Evolutionary conservation across 2,888 invertebrate genomes (phyloP).

Genomic region (Eutolmus rufibarbis): DNA sequence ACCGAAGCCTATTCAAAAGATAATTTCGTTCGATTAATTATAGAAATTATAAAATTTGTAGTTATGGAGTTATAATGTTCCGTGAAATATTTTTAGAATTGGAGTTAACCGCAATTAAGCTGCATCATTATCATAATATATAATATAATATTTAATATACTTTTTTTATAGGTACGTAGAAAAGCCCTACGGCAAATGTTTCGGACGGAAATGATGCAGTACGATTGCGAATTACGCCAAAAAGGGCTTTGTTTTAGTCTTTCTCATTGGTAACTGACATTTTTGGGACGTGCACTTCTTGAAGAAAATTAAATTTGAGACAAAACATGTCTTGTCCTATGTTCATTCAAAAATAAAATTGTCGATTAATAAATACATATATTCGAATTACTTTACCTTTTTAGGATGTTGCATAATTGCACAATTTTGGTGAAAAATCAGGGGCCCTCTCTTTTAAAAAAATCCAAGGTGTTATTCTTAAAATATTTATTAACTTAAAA

Average conservation of each 20-base stretch:
- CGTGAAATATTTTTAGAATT: neutral
- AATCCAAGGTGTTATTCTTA: neutral
- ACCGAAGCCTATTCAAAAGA: too few species aligned
- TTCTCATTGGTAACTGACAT: neutral
- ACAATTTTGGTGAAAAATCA: too few species aligned
- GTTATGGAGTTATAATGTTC: too few species aligned
- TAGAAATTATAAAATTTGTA: too few species aligned
- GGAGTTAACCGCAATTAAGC: neutral
- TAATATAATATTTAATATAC: neutral
- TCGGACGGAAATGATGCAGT: neutral
- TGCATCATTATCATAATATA: neutral
- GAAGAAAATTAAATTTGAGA: neutral
- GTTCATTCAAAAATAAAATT: neutral
- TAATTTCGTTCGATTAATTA: too few species aligned
- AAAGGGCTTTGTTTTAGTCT: neutral
- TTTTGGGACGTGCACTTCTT: neutral
- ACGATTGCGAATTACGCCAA: neutral
- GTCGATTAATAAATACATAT: neutral
- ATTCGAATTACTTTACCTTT: too few species aligned
- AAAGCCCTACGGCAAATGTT: neutral
- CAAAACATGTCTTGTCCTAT: neutral
- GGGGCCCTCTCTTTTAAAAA: neutral
- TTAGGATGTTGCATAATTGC: too few species aligned
- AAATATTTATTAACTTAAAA: constrained; percentile 26
- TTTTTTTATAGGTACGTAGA: neutral